Evolutionary conservation across 2,113 vertebrate species (phyloP).

Genomic region (Chaenocephalus aceratus): DNA sequence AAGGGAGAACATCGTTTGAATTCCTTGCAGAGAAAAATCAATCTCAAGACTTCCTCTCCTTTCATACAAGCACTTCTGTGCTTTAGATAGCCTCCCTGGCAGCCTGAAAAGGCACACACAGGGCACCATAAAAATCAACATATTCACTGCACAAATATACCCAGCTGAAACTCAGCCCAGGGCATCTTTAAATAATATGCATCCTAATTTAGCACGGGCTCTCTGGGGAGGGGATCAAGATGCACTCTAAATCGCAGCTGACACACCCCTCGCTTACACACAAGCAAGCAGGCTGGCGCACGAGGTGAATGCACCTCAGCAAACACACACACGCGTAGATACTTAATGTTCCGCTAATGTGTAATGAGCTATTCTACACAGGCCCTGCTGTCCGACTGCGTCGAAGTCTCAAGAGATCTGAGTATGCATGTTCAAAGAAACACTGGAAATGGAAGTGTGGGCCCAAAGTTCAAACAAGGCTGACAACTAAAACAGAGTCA

Average conservation of each 20-base stretch:
- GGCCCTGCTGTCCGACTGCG: slow-evolving; percentile 27
- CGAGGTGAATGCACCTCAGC: slow-evolving; percentile 26
- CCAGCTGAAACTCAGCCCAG: slow-evolving; percentile 69
- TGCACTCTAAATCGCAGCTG: slow-evolving; percentile 75
- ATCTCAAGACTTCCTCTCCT: slow-evolving; percentile 32
- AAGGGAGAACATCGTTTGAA: slow-evolving; percentile 37
- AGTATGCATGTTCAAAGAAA: slow-evolving; percentile 7
- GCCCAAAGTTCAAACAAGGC: slow-evolving; percentile 4
- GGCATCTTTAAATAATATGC: slow-evolving; percentile 81
- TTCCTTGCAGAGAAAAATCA: slow-evolving; percentile 32
- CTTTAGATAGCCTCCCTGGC: slow-evolving; percentile 44
- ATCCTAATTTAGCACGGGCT: slow-evolving; percentile 75
- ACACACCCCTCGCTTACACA: slow-evolving; percentile 62
- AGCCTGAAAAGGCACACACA: slow-evolving; percentile 41
- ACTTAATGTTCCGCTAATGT: slow-evolving; percentile 62
- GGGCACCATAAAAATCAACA: slow-evolving; percentile 68
- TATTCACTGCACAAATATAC: slow-evolving; percentile 68
- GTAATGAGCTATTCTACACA: slow-evolving; percentile 62
- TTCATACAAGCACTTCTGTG: slow-evolving; percentile 42
- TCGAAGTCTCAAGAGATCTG: slow-evolving; percentile 37
- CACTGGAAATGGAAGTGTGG: slow-evolving; percentile 1
- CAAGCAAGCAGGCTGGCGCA: slow-evolving; percentile 40
- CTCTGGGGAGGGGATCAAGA: slow-evolving; percentile 70
- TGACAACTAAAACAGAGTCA: slow-evolving; percentile 9
- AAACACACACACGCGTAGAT: slow-evolving; percentile 39